Percentiles rank a stretch among this genome's conserved stretches.
Conservation (phyloP, 2,888 invertebrate species). For the Ethmia dodecea region DNA sequence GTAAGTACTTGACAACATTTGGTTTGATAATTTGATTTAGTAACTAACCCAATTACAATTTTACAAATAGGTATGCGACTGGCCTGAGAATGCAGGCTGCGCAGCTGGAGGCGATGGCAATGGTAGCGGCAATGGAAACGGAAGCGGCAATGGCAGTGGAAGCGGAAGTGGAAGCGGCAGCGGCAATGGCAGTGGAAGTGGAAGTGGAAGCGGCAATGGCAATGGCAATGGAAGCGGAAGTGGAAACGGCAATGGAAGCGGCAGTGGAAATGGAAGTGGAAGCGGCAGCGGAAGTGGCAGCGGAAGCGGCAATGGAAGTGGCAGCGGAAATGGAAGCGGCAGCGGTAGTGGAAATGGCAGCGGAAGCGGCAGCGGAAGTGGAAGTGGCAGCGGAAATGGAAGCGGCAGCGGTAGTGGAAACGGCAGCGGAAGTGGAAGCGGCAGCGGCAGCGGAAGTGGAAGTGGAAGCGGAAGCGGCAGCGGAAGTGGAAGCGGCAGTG, state of each 20-base stretch:
- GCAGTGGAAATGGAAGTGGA: conserved; percentile 20
- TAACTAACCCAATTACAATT: background rate
- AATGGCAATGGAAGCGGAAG: conserved; percentile 12
- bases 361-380: too few relatives aligned
- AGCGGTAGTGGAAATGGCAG: background rate
- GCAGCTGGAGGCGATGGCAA: conserved; percentile 9
- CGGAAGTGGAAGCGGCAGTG: conserved; percentile 2
- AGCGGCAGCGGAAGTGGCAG: conserved; percentile 16
- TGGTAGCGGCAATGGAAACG: conserved; percentile 10
- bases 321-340: conserved; percentile 12
- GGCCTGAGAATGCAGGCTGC: conserved; percentile 24
- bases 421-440: conserved; percentile 3
- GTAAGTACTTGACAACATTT: background rate
- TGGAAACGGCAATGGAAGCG: conserved; percentile 12
- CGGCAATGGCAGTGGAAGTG: conserved; percentile 2
- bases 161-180: conserved; percentile 10
- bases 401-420: background rate
- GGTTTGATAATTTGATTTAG: too few relatives aligned
- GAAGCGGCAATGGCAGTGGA: conserved; percentile 6
- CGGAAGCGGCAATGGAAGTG: conserved; percentile 18
- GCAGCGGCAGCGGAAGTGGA: too few relatives aligned
- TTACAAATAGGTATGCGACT: conserved; percentile 21
- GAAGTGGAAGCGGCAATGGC: conserved; percentile 14
- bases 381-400: too few relatives aligned
- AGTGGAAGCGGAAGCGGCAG: background rate